Percentiles rank a stretch among this genome's conserved stretches.
Evolutionary conservation across 2,888 invertebrate species (phyloP).

Genomic region (Saturnia japonica): DNA sequence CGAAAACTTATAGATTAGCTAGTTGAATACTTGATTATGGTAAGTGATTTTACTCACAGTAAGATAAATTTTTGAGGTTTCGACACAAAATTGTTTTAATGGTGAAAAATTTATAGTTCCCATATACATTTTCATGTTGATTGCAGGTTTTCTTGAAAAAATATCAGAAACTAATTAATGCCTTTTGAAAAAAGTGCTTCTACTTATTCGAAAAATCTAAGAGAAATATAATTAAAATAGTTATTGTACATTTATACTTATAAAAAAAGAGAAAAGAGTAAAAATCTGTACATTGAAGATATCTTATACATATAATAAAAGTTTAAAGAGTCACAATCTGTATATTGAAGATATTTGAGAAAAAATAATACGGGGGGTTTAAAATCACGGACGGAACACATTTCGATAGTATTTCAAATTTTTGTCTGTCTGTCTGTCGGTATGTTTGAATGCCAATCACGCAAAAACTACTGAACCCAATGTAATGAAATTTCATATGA

Average conservation of each 20-base stretch:
- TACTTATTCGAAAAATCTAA: background rate
- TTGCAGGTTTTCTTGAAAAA: background rate
- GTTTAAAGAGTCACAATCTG: too few relatives aligned
- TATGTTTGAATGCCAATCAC: too few relatives aligned
- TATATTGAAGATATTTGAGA: too few relatives aligned
- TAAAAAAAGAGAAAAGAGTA: too few relatives aligned
- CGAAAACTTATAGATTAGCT: conserved; percentile 56
- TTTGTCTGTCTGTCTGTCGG: too few relatives aligned
- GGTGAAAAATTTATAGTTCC: background rate
- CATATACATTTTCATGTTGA: background rate
- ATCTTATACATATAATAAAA: background rate
- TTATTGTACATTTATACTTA: too few relatives aligned
- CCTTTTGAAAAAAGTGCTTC: background rate
- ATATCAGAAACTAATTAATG: background rate
- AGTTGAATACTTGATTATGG: conserved; percentile 46
- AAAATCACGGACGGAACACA: too few relatives aligned
- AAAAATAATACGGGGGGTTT: too few relatives aligned
- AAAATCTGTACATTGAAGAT: too few relatives aligned
- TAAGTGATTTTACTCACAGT: conserved; percentile 45
- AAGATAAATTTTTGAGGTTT: conserved; percentile 22
- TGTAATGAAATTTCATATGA: too few relatives aligned
- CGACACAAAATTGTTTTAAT: background rate
- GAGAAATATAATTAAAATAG: background rate
- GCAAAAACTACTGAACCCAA: too few relatives aligned
- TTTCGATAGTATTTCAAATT: too few relatives aligned